Evolutionary conservation across 2,113 vertebrate genomes (phyloP).

Genomic region (Rhea americana): DNA sequence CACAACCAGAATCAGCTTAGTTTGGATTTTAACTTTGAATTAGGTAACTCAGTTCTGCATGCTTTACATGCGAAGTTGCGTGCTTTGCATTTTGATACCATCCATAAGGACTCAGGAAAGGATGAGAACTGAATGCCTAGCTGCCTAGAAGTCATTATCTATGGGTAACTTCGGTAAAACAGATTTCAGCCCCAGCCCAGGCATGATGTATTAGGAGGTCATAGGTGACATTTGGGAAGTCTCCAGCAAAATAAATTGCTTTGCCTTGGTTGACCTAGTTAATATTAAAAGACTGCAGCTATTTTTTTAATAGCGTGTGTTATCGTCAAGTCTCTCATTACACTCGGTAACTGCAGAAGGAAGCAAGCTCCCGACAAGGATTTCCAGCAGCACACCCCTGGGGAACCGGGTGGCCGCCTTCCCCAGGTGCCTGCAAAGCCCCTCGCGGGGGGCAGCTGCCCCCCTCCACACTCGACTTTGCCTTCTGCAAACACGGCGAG

Average conservation of each 20-base stretch:
- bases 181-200: not conserved
- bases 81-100: not conserved
- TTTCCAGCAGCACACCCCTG: not conserved
- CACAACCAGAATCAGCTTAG: not conserved
- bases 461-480: not conserved
- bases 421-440: too few species aligned
- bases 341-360: not conserved
- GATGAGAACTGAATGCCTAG: not conserved
- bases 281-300: not conserved
- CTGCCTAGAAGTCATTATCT: not conserved
- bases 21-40: not conserved
- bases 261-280: not conserved
- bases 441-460: not conserved
- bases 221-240: not conserved
- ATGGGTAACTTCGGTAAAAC: not conserved
- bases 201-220: rapidly evolving
- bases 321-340: not conserved
- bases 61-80: not conserved
- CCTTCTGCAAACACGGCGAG: not conserved
- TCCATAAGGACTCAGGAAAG: not conserved
- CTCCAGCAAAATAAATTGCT: not conserved
- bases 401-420: not conserved
- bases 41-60: not conserved
- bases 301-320: not conserved
- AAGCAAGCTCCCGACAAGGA: not conserved